Percentiles rank a stretch among this genome's conserved stretches.
Conservation (phyloP, 2,888 invertebrate genomes). For the Drosophila mercatorum region DNA sequence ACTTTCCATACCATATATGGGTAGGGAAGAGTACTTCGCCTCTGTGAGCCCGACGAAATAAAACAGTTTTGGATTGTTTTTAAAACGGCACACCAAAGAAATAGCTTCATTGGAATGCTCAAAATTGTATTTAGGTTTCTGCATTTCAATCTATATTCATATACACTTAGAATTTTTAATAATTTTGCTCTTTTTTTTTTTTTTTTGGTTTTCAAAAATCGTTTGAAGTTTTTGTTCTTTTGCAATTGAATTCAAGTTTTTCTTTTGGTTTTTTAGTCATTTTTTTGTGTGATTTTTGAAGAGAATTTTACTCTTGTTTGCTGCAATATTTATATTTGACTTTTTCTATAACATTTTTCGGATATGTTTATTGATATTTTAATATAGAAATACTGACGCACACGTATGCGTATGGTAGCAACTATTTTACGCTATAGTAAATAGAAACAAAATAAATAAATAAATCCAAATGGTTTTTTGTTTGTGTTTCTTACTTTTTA, state of each 20-base stretch:
- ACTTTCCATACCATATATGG: too few species aligned
- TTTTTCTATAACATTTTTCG: constrained; percentile 44
- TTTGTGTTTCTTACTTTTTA: background rate
- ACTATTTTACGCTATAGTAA: constrained; percentile 15
- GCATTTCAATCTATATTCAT: constrained; percentile 52
- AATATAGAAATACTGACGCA: constrained; percentile 28
- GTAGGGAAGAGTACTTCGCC: too few species aligned
- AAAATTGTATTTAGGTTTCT: constrained; percentile 82
- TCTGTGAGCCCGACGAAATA: constrained; percentile 3
- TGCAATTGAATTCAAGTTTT: constrained; percentile 50
- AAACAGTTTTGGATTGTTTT: constrained; percentile 56
- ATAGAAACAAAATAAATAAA: background rate
- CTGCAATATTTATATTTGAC: constrained; percentile 37
- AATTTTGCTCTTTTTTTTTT: constrained; percentile 16
- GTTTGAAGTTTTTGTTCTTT: constrained; percentile 24
- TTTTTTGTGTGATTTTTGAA: constrained; percentile 75
- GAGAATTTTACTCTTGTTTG: constrained; percentile 71
- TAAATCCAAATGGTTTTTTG: background rate
- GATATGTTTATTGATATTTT: constrained; percentile 53
- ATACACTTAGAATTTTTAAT: constrained; percentile 55
- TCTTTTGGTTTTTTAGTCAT: constrained; percentile 21
- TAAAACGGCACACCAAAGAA: constrained; percentile 81
- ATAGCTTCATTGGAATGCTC: constrained; percentile 82
- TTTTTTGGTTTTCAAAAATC: background rate
- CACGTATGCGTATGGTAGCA: constrained; percentile 11